Evolutionary conservation across 1,140 invertebrate species (phyloP), one percentile per base, ranked within the genome.

Genomic region (Drosophila busckii): DNA sequence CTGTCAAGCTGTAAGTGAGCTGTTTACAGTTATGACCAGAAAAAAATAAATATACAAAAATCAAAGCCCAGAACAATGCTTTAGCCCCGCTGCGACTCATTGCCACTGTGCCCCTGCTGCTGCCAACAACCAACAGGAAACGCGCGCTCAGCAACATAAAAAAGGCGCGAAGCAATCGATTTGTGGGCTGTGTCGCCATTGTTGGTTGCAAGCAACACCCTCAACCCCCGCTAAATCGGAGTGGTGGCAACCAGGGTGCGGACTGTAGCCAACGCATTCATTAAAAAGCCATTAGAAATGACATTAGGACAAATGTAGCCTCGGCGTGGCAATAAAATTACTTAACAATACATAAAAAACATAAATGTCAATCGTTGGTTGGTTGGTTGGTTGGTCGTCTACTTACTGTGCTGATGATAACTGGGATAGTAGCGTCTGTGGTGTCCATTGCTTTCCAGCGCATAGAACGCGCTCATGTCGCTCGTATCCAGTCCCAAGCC

Each of bases 331-430:
- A 40, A 31, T 56, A 60, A 70, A 80, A 80, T 78, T 68, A 68
- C 63, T 64, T 60, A 71, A 64, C 48, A 78, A 50, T 60, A 54
- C 42, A 60, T 45, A 54, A 45, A n/a, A n/a, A 68, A 45, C 53
- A 80, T 64, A 71, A 76, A 59, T 46, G 55, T 34, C 37, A 49
- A 53, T 48, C 28, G 58, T 48, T 29, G 5, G 13, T 22, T 19
- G 4, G 3, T n/a, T 9, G 35, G 15, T 17, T 9, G 20, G 35
- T 19, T 8, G 4, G 25, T 34, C 20, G 8, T 28, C 12, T 22
- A 85, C 85, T 87, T 65, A 87, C 85, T 87, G 85, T 87, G 85
- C 65, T 84, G 86, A 61, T 87, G 85, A 66, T 87, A 87, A 44
- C 86, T 87, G 44, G 86, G 82, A 70, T 87, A 87, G 62, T 87